A percentile compares a stretch with the other conserved stretches of the same genome.
Evolutionary conservation across 2,888 invertebrate species (phyloP).

Genomic region (Xylota segnis): DNA sequence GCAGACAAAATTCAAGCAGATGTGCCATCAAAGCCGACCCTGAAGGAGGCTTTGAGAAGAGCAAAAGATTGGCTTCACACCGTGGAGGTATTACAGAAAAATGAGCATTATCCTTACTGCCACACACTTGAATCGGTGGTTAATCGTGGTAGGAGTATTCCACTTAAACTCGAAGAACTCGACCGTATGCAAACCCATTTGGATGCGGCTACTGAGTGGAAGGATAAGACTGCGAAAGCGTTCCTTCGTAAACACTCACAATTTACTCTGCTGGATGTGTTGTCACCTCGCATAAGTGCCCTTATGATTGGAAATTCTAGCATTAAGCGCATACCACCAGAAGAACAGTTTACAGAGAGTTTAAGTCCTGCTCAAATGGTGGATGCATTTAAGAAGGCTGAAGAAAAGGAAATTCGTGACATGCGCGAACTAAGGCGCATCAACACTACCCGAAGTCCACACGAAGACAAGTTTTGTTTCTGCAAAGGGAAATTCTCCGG

Average conservation of each 20-base stretch:
- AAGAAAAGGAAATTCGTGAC: constrained; percentile 91
- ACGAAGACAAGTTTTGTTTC: constrained; percentile 89
- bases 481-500: constrained; percentile 90
- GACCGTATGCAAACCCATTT: constrained; percentile 91
- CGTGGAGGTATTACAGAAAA: constrained; percentile 90
- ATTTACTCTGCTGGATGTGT: constrained; percentile 88
- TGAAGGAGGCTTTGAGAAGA: constrained; percentile 88
- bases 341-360: constrained; percentile 87
- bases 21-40: constrained; percentile 90
- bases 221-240: constrained; percentile 92
- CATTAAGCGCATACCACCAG: constrained; percentile 80
- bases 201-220: constrained; percentile 92
- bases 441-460: constrained; percentile 85
- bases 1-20: constrained; percentile 90
- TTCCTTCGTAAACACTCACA: constrained; percentile 93
- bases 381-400: constrained; percentile 92
- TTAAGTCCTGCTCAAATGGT: constrained; percentile 92
- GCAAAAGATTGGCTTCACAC: constrained; percentile 84
- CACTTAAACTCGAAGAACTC: constrained; percentile 91
- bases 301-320: constrained; percentile 80
- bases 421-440: constrained; percentile 89
- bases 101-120: constrained; percentile 94
- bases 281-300: constrained; percentile 85
- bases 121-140: constrained; percentile 93
- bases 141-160: constrained; percentile 90